Conservation (phyloP, 2,797 vertebrate genomes). For the Melanotaenia trifasciata region DNA sequence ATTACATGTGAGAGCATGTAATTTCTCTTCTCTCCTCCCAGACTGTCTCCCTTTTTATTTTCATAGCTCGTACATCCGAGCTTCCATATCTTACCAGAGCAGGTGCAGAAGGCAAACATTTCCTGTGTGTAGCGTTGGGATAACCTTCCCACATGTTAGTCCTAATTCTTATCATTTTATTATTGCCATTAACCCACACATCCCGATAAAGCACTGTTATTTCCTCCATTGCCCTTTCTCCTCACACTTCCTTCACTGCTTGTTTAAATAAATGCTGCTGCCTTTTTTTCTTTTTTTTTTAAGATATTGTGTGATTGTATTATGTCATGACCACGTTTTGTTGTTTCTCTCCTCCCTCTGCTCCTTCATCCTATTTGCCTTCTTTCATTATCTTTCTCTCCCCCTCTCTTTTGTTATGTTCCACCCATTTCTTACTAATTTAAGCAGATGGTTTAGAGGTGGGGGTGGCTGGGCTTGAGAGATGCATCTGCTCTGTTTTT, state of each 20-base stretch:
- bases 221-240: background rate
- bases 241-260: conserved; percentile 8
- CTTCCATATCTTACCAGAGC: conserved; percentile 54
- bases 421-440: conserved; percentile 22
- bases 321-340: conserved; percentile 17
- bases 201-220: conserved; percentile 32
- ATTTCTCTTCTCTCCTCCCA: background rate
- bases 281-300: conserved; percentile 28
- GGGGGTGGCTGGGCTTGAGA: conserved; percentile 24
- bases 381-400: conserved; percentile 48
- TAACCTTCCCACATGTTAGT: conserved; percentile 53
- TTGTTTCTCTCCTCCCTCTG: conserved; percentile 10
- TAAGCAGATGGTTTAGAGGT: conserved; percentile 16
- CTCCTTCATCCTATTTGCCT: conserved; percentile 36
- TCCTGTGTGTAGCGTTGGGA: conserved; percentile 41
- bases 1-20: background rate
- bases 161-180: conserved; percentile 41
- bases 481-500: conserved; percentile 11
- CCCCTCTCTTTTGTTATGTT: conserved; percentile 13
- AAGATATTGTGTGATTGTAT: conserved; percentile 30
- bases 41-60: conserved; percentile 4
- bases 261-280: conserved; percentile 52
- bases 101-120: conserved; percentile 47
- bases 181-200: conserved; percentile 26
- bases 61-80: conserved; percentile 6